phyloP scores from a whole-genome alignment of 2,113 vertebrate genomes.

The Elgaria multicarinata region DNA sequence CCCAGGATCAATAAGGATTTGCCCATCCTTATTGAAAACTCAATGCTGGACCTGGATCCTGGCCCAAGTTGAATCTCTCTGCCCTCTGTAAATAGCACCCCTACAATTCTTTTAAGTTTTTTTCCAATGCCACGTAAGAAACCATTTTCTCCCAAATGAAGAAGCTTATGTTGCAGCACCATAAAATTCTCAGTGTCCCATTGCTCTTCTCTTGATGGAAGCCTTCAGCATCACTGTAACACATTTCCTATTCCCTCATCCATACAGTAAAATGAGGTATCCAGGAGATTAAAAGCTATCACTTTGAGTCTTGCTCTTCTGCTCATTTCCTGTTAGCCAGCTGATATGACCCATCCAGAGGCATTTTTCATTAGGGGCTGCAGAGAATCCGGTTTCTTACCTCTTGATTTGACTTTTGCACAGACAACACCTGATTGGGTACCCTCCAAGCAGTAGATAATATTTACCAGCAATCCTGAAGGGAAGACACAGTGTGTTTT shows the following conservation, averaged over 20 bases:
- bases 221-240: background rate
- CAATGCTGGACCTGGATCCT: background rate
- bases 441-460: constrained; percentile 27
- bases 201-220: constrained; percentile 22
- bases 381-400: constrained; percentile 50
- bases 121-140: background rate
- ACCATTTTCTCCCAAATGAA: background rate
- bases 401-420: constrained; percentile 62
- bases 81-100: background rate
- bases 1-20: no score
- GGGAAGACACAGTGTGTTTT: constrained; percentile 34
- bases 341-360: constrained; percentile 63
- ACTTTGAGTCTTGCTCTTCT: constrained; percentile 59
- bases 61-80: no score
- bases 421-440: constrained; percentile 44
- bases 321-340: constrained; percentile 68
- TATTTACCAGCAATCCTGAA: constrained; percentile 33
- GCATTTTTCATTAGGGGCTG: constrained; percentile 64
- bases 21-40: background rate
- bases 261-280: constrained; percentile 38
- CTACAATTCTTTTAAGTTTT: background rate
- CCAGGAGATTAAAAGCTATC: constrained; percentile 64
- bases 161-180: background rate
- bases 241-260: constrained; percentile 41
- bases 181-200: background rate